Conservation (phyloP, 2,888 invertebrate species). For the Tenthredo amoena region DNA sequence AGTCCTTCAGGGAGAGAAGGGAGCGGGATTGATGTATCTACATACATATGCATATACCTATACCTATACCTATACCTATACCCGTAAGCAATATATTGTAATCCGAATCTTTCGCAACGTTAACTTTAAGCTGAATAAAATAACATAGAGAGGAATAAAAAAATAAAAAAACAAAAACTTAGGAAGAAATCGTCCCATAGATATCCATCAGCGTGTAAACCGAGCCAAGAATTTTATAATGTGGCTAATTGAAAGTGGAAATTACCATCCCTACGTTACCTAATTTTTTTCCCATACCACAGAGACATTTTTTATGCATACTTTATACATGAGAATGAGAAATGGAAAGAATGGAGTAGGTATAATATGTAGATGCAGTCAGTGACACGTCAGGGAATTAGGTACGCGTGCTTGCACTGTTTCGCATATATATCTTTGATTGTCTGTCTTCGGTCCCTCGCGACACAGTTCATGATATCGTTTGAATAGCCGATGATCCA, state of each 20-base stretch:
- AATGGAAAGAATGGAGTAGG: neutral
- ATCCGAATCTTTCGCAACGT: neutral
- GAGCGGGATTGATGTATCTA: neutral
- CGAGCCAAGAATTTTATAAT: neutral
- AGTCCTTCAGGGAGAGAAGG: slow-evolving; percentile 24
- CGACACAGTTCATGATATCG: neutral
- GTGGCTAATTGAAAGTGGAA: slow-evolving; percentile 37
- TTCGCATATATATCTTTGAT: neutral
- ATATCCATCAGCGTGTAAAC: neutral
- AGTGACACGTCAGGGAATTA: neutral
- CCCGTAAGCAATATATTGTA: neutral
- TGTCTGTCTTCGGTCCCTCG: neutral
- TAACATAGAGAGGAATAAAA: neutral
- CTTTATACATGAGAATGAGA: neutral
- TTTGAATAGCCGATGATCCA: neutral
- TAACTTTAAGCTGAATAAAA: neutral
- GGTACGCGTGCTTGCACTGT: neutral
- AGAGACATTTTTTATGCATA: neutral
- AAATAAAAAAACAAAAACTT: neutral
- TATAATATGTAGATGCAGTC: neutral
- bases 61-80: neutral
- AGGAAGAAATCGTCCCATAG: neutral
- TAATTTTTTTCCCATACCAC: neutral
- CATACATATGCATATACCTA: neutral
- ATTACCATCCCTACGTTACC: neutral